These are phyloP conservation scores for Ariolimax columbianus DNA, from an alignment of 2,888 invertebrate species.

Conservation along the genomic window DNA sequence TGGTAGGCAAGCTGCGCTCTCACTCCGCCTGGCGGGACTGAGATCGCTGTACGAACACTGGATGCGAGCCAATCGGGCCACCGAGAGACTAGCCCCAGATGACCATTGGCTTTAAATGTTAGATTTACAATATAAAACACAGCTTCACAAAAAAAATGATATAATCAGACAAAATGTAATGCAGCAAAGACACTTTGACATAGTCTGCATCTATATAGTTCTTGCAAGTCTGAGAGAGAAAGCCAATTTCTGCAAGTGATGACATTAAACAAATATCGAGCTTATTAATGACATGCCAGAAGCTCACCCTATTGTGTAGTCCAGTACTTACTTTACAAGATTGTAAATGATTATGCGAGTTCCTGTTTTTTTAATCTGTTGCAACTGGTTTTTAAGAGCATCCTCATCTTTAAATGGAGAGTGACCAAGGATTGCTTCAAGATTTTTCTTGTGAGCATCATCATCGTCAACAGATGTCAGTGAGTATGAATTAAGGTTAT, in stretches of 20 bases:
- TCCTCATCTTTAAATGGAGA: constrained; percentile 69
- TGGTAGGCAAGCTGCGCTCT: no score
- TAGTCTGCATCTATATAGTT: constrained; percentile 69
- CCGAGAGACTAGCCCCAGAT: no score
- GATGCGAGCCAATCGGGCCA: no score
- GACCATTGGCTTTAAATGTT: no score
- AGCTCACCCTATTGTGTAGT: no score
- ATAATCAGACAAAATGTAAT: constrained; percentile 67
- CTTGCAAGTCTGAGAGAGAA: constrained; percentile 75
- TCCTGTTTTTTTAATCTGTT: constrained; percentile 66
- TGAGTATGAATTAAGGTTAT: neutral
- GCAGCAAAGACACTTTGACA: constrained; percentile 75
- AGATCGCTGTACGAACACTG: no score
- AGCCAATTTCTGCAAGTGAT: constrained; percentile 72
- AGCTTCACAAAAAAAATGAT: constrained; percentile 65
- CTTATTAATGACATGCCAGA: no score
- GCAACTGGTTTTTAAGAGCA: constrained; percentile 65
- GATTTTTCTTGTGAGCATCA: constrained; percentile 53
- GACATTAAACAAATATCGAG: no score
- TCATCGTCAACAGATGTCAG: constrained; percentile 30
- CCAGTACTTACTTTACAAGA: constrained; percentile 65
- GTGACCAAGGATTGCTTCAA: constrained; percentile 68
- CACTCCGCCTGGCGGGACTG: no score
- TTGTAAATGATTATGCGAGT: constrained; percentile 75
- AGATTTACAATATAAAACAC: no score